Conservation (phyloP, 2,888 invertebrate genomes). For the Tetragonula carbonaria region DNA sequence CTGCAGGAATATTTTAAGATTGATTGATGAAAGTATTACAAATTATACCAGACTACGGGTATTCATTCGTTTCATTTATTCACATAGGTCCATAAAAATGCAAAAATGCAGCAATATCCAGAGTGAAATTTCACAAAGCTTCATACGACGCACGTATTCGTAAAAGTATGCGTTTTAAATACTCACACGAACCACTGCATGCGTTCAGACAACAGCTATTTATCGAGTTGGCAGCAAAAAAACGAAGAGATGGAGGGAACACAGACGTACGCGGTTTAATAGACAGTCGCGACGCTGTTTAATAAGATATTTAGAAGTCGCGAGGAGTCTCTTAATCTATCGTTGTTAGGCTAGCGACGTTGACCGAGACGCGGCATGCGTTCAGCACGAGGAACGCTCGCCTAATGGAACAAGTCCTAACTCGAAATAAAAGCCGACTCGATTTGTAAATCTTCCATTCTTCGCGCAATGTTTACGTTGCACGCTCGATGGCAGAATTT, state of each 20-base stretch:
- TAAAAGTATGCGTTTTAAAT: neutral
- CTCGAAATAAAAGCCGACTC: slow-evolving; percentile 75
- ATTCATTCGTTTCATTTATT: too few relatives aligned
- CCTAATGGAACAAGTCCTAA: slow-evolving; percentile 78
- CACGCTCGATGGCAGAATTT: slow-evolving; percentile 21
- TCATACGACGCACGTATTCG: too few relatives aligned
- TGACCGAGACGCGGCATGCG: slow-evolving; percentile 44
- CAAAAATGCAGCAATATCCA: too few relatives aligned
- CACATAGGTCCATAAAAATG: too few relatives aligned
- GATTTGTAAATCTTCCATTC: slow-evolving; percentile 78
- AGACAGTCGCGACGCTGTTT: slow-evolving; percentile 68
- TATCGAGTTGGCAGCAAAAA: neutral
- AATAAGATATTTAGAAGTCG: slow-evolving; percentile 77
- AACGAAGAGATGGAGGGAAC: neutral
- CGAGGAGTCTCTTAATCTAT: slow-evolving; percentile 74
- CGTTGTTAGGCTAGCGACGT: slow-evolving; percentile 56
- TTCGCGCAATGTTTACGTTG: slow-evolving; percentile 62
- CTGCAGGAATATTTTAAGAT: too few relatives aligned
- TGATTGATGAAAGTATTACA: too few relatives aligned
- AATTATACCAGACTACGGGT: too few relatives aligned
- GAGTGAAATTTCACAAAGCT: too few relatives aligned
- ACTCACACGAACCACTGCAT: neutral
- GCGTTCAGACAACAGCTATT: neutral
- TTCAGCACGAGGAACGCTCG: slow-evolving; percentile 48
- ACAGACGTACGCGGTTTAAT: slow-evolving; percentile 58